These are phyloP conservation scores for Eufriesea mexicana DNA, from an alignment of 1,140 invertebrate species.

Conservation along the genomic window DNA sequence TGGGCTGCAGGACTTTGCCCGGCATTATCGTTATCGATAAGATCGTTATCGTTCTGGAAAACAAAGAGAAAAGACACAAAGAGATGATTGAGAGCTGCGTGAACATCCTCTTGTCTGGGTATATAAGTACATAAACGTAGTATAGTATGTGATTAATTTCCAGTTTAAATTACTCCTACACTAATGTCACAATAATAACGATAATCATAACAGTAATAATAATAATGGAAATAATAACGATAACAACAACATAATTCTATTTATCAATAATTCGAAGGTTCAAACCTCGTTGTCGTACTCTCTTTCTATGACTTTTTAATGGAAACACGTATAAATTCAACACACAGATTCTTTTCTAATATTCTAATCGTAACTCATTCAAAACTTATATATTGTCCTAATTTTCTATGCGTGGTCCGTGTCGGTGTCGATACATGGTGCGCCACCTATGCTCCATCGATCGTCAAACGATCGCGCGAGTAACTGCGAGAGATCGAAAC, in stretches of 20 bases:
- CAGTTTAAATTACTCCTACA: conserved; percentile 46
- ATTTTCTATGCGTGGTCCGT: conserved; percentile 19
- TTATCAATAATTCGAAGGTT: conserved; percentile 37
- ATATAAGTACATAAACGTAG: conserved; percentile 40
- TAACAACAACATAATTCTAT: conserved; percentile 34
- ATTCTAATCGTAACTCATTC: conserved; percentile 68
- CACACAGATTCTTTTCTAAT: conserved; percentile 55
- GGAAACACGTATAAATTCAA: conserved; percentile 54
- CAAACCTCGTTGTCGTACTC: conserved; percentile 46
- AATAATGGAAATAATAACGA: background rate
- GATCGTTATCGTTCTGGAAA: conserved; percentile 83
- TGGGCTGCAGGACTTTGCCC: conserved; percentile 83
- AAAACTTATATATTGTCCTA: conserved; percentile 39
- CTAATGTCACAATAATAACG: conserved; percentile 35
- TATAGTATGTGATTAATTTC: conserved; percentile 44
- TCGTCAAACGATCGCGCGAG: background rate
- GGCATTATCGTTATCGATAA: conserved; percentile 82
- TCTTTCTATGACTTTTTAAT: conserved; percentile 47
- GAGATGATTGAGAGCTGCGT: conserved; percentile 78
- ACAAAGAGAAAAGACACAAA: conserved; percentile 81
- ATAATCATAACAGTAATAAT: conserved; percentile 5
- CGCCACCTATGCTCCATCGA: background rate
- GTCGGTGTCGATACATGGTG: conserved; percentile 23
- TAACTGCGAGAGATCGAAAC: no score
- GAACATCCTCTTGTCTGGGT: conserved; percentile 58